Percentiles rank a stretch among this genome's conserved stretches.
These are phyloP conservation scores for Acipenser transmontanus DNA, from an alignment of 2,797 vertebrate genomes.

Conservation along the genomic window DNA sequence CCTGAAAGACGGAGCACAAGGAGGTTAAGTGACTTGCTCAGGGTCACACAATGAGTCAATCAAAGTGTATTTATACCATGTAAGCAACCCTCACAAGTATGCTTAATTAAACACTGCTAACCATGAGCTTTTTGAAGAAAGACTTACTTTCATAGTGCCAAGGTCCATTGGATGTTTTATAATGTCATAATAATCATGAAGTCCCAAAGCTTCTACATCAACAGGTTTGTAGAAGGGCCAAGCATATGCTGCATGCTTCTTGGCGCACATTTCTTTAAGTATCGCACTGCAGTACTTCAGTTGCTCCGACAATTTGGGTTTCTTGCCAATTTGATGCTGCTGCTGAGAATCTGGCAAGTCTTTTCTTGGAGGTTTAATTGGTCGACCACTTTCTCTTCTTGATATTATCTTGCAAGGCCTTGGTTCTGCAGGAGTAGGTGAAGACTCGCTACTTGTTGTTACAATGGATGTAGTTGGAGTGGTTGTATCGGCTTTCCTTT, in stretches of 20 bases:
- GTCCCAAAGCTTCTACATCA: slow-evolving; percentile 53
- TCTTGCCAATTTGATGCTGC: slow-evolving; percentile 44
- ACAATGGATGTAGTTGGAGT: slow-evolving; percentile 47
- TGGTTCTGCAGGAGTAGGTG: slow-evolving; percentile 30
- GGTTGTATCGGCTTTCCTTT: slow-evolving; percentile 74
- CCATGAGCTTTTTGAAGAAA: not conserved
- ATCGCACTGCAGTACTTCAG: slow-evolving; percentile 69
- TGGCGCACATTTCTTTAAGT: slow-evolving; percentile 81
- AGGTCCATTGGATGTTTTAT: slow-evolving; percentile 79
- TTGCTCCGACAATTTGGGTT: slow-evolving; percentile 52
- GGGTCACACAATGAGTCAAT: too few relatives aligned
- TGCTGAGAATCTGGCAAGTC: slow-evolving; percentile 54
- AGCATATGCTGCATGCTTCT: slow-evolving; percentile 73
- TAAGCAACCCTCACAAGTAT: too few relatives aligned
- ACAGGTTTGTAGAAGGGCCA: slow-evolving; percentile 83
- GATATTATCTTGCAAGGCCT: slow-evolving; percentile 38
- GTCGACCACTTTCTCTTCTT: slow-evolving; percentile 48
- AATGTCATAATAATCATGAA: slow-evolving; percentile 65
- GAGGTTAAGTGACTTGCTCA: too few relatives aligned
- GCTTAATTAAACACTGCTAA: too few relatives aligned
- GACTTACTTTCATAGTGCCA: slow-evolving; percentile 71
- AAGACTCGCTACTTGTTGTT: slow-evolving; percentile 39
- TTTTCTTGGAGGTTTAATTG: slow-evolving; percentile 59
- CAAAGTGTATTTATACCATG: too few relatives aligned
- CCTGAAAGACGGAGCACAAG: too few relatives aligned